Base-by-base conservation (phyloP, 2,888 invertebrate species). In the Quadroppia sp. region DNA sequence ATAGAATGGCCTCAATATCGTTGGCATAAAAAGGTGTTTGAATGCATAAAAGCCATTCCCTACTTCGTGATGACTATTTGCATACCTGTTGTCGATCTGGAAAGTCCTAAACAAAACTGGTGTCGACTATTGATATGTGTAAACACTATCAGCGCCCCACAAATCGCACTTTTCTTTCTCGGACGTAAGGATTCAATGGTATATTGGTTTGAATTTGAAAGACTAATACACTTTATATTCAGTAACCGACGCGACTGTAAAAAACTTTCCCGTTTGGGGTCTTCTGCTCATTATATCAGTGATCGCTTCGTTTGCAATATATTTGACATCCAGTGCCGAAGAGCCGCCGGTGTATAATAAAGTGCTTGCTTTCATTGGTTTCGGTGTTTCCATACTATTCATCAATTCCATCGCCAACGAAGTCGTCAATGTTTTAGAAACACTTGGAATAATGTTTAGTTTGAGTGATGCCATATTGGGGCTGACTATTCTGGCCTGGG, bases 351-450 rank as follows among this genome's bases (percentile, higher is more conserved):
- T 64, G n/a, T 78, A 76, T 53, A 77, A 78, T 42, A 73, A 72
- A 17, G 75, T 69, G 6, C 77, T 75, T 70, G 77, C 77, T 3
- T 85, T 83, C 77, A 77, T 82, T 3, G 85, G 84, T 36, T 85
- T 88, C 80, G 75, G 84, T 23, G 82, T 84, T 56, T 85, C 87
- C 40, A 85, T 88, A 73, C 80, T 86, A 32, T 85, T 87, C 80
- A 87, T 89, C 64, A 87, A 87, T 79, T 79, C 84, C 56, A 81
- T 87, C 32, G 87, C 89, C 36, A 84, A 84, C 77, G 89, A 89
- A 82, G 85, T 88, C 70, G 86, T 88, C 42, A 83, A 83, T 76
- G 80, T 85, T n/a, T 76, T 84, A 53, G 81, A 82, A 80, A 80
- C 81, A 20, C 79, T 84, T 75, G 85, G 85, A 59, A 80, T 84